Evolutionary conservation across 2,888 invertebrate species (phyloP).

Genomic region (Piscicola geometra): DNA sequence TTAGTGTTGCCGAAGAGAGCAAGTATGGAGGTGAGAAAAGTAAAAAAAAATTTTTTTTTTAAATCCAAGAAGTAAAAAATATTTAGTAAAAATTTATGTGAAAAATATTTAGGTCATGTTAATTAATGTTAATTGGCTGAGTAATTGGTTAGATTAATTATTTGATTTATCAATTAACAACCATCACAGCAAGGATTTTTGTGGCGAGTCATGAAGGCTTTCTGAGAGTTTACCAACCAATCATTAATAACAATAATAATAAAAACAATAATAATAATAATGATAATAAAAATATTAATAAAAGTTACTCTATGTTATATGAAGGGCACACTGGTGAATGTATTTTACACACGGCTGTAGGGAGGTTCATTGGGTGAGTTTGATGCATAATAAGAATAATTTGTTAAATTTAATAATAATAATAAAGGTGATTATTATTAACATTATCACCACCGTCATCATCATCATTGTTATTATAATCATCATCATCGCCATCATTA

Average conservation of each 20-base stretch:
- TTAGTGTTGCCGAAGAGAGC: conserved; percentile 59
- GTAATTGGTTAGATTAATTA: no score
- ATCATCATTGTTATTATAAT: neutral
- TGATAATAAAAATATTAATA: neutral
- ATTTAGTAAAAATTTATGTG: neutral
- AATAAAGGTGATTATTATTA: conserved; percentile 1
- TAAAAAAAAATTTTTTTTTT: conserved; percentile 9
- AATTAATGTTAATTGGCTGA: no score
- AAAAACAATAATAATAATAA: conserved; percentile 36
- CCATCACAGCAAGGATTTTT: conserved; percentile 63
- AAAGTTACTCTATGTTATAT: conserved; percentile 63
- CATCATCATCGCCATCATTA: neutral
- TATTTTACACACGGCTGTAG: conserved; percentile 75
- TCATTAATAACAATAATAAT: neutral
- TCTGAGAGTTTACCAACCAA: conserved; percentile 67
- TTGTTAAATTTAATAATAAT: conserved; percentile 11
- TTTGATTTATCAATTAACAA: conserved; percentile 14
- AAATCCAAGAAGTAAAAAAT: neutral
- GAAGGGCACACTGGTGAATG: conserved; percentile 71
- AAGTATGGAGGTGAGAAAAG: conserved; percentile 49
- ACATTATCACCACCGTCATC: neutral
- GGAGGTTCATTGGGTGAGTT: conserved; percentile 79
- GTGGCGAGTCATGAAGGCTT: conserved; percentile 76
- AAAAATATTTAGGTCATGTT: neutral
- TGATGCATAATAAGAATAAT: conserved; percentile 8